Base-by-base conservation (phyloP, 1,140 invertebrate species). In the Bombus breviceps region DNA sequence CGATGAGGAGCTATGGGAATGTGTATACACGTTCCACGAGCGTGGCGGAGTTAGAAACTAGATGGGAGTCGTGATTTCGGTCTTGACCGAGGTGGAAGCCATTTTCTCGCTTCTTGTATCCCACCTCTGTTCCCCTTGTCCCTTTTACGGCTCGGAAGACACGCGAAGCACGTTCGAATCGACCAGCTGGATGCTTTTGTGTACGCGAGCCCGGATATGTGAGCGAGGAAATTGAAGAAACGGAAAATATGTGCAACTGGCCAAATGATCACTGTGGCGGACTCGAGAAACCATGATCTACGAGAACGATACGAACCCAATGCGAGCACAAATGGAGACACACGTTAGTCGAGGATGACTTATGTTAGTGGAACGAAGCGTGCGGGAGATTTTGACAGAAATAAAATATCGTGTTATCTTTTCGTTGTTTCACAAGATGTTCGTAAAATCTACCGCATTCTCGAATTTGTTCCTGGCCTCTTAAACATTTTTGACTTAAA, bases 1-100 rank as follows among this genome's bases (percentile, higher is more conserved):
- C 37, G 59, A 85, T 84, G 88, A 79, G 82, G 85, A 90, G 76
- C 73, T 85, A 87, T 62, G 75, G 62, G 62, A 79, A 87, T 82
- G 89, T 89, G 32, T 28, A n/a, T 62, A 84, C 87, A 80, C 81
- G 88, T 84, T 78, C 74, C 83, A 66, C 64, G 80, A 87, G 77
- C 81, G 82, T 64, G 32, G n/a, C 77, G 62, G 57, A 89, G 85
- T 85, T 78, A 72, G 88, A 85, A 89, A 85, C 69, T 66, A 62
- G 89, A 90, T 83, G 74, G 81, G 85, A 82, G 59, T 83, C 66
- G 82, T 90, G 89, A 89, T 89, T 90, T 90, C 74, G 79, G n/a
- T 64, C 68, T 37, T 47, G 57, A 53, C 32, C 32, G 81, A 32
- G 57, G 34, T 15, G 18, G 78, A 41, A 74, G 81, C 86, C 25